These are phyloP conservation scores for Neomorphus geoffroyi DNA, from an alignment of 2,797 vertebrate genomes.

Conservation along the genomic window DNA sequence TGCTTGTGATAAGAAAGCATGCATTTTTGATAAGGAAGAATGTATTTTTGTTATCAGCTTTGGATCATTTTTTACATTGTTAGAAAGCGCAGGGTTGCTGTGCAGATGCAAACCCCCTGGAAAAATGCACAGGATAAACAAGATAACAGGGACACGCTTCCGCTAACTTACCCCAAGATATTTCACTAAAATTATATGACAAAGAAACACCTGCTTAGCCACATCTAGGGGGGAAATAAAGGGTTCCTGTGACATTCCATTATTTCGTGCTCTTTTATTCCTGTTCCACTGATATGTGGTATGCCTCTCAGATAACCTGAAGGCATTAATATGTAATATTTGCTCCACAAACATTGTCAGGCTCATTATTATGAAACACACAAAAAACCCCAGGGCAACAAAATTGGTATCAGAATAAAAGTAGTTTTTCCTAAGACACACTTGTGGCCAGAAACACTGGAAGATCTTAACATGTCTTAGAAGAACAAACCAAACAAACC, in stretches of 20 bases:
- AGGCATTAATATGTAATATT: neutral
- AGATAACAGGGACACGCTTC: constrained; percentile 40
- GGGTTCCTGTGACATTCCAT: neutral
- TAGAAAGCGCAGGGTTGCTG: constrained; percentile 9
- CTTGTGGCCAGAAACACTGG: neutral
- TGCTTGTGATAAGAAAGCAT: constrained; percentile 31
- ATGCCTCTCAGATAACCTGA: constrained; percentile 8
- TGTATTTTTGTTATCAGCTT: constrained; percentile 31
- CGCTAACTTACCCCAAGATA: neutral
- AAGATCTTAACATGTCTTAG: neutral
- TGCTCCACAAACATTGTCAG: neutral
- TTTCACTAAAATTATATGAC: constrained; percentile 23
- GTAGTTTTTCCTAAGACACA: neutral
- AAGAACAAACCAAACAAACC: neutral
- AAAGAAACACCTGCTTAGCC: constrained; percentile 33
- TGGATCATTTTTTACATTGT: constrained; percentile 26
- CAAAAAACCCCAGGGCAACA: neutral
- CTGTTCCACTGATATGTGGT: neutral
- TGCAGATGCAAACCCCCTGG: neutral
- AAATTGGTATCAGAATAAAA: neutral
- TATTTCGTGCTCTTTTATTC: neutral
- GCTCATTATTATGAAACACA: constrained; percentile 14
- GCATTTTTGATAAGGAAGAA: constrained; percentile 45
- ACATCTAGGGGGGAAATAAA: constrained; percentile 14
- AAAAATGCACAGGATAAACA: constrained; percentile 42